phyloP scores from a whole-genome alignment of 2,888 invertebrate genomes.

The Sialis lutaria region DNA sequence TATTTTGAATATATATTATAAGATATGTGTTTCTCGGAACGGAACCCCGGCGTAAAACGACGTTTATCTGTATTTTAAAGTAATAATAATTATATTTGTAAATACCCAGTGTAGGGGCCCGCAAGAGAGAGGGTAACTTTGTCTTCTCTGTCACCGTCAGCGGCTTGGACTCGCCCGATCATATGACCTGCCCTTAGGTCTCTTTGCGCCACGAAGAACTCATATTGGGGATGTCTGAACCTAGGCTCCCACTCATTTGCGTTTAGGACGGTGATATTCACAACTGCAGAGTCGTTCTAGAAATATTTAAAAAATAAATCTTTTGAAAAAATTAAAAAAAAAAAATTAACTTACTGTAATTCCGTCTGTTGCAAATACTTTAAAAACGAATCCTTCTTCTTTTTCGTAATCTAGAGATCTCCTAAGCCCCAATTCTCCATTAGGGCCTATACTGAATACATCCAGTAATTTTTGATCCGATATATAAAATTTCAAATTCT shows the following conservation, averaged over 20 bases:
- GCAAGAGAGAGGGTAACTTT: conserved; percentile 50
- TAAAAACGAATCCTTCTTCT: conserved; percentile 50
- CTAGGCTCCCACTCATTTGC: conserved; percentile 90
- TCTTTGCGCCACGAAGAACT: conserved; percentile 42
- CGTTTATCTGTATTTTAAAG: too few relatives aligned
- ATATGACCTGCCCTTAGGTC: conserved; percentile 13
- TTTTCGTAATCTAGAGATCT: conserved; percentile 66
- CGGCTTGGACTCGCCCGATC: conserved; percentile 61
- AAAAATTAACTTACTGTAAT: conserved; percentile 38
- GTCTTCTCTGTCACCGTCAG: conserved; percentile 71
- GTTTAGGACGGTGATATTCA: conserved; percentile 65
- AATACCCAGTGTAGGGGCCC: conserved; percentile 49
- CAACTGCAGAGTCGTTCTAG: conserved; percentile 71
- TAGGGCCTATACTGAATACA: conserved; percentile 57
- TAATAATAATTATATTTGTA: too few relatives aligned
- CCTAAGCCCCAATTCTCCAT: conserved; percentile 62
- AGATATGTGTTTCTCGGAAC: too few relatives aligned
- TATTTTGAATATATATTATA: too few relatives aligned
- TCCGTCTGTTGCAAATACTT: conserved; percentile 70
- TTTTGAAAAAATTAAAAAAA: too few relatives aligned
- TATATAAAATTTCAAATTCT: conserved; percentile 57
- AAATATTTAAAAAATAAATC: too few relatives aligned
- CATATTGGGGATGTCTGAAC: conserved; percentile 75
- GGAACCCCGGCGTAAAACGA: too few relatives aligned
- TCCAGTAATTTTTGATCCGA: conserved; percentile 55